A percentile compares a stretch with the other conserved stretches of the same genome.
Conservation (phyloP, 1,140 invertebrate species). For the Pantala flavescens region DNA sequence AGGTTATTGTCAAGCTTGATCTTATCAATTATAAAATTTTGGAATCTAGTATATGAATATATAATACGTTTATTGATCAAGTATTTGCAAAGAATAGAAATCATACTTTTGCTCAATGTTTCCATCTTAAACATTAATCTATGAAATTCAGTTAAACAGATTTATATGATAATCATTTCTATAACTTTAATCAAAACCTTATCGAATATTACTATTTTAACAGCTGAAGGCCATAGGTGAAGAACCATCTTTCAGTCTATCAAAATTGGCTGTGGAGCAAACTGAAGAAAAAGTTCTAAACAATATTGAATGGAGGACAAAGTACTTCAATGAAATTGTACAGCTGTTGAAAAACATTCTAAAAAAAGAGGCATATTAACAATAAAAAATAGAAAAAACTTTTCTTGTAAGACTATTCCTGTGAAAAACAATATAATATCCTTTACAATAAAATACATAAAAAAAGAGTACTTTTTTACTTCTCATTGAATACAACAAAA, state of each 20-base stretch:
- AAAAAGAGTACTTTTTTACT: too few species aligned
- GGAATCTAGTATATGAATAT: too few species aligned
- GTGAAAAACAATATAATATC: too few species aligned
- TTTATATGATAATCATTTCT: background rate
- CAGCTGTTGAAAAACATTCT: background rate
- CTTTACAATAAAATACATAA: too few species aligned
- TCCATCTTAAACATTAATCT: background rate
- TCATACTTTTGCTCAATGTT: background rate
- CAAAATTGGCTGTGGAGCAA: slow-evolving; percentile 9
- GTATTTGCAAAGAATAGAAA: background rate
- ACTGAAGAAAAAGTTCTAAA: background rate
- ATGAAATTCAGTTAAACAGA: background rate
- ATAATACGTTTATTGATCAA: too few species aligned
- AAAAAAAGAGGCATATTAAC: background rate
- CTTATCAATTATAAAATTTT: too few species aligned
- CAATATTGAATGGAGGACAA: slow-evolving; percentile 5
- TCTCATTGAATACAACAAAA: too few species aligned
- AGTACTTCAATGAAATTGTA: background rate
- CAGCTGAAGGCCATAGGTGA: background rate
- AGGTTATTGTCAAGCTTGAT: too few species aligned
- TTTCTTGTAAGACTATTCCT: too few species aligned
- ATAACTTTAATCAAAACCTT: too few species aligned
- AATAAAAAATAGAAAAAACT: too few species aligned
- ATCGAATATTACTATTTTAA: background rate
- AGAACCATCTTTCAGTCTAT: background rate